Base-by-base conservation (phyloP, 1,140 invertebrate species). In the Solen grandis region DNA sequence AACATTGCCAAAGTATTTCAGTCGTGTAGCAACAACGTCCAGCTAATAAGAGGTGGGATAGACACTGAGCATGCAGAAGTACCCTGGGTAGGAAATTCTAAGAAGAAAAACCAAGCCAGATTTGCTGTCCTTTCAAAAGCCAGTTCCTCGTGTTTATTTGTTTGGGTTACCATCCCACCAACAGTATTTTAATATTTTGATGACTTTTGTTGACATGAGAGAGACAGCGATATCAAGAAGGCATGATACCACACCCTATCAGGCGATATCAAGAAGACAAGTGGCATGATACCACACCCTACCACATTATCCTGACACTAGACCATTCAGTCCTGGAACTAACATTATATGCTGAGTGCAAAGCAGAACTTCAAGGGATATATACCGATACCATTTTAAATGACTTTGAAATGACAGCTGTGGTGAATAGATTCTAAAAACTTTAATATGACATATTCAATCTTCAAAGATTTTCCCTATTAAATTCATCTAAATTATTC, bases 361-460 rank as follows among this genome's bases (percentile, higher is more conserved):
- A 46, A 19, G n/a, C n/a, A n/a, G n/a, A n/a, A n/a, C n/a, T n/a
- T n/a, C 41, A 46, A 46, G 41, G 41, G 41, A 46, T 8, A 8
- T 46, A 46, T 46, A 46, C 41, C 41, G 19, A 8, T 46, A 46
- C 5, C 59, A 62, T 29, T 25, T 5, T 25, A 27, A 5, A 29
- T 16, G 59, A 33, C 33, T 10, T 62, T 62, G 59, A 31, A 19
- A 62, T 25, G 25, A 19, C 5, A 4, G 33, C 3, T 5, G 16
- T n/a, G 22, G 54, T 55, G 16, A 27, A 19, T 33, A 57, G 66
- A n/a, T 38, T 31, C n/a, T 52, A 25, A 85, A 35, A 83, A 54
- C 27, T 10, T 38, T 86, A 36, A 86, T 16, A 77, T 33, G 22
- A 70, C 27, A 63, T 60, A 41, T 31, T 22, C n/a, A n/a, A n/a